Evolutionary conservation across 2,113 vertebrate species (phyloP).

Genomic region (Xiphophorus couchianus): DNA sequence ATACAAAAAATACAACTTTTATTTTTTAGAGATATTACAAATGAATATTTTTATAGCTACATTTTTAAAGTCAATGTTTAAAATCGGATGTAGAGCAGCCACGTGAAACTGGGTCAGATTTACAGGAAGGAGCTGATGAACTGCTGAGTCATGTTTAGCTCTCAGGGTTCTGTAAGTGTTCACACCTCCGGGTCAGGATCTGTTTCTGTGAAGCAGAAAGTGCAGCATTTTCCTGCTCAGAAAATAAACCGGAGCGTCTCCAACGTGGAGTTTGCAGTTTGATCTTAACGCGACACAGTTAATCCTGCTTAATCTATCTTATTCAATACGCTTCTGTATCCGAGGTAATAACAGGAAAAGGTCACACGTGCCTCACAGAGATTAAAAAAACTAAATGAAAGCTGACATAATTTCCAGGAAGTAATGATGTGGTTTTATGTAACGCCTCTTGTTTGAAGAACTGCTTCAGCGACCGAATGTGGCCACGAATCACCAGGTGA

Average conservation of each 20-base stretch:
- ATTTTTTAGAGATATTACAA: no score
- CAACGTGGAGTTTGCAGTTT: background rate
- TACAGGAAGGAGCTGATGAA: background rate
- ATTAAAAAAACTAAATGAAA: constrained; percentile 26
- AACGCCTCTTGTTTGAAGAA: constrained; percentile 10
- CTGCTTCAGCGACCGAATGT: constrained; percentile 1
- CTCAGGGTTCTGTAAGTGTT: background rate
- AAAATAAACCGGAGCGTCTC: background rate
- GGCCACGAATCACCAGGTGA: background rate
- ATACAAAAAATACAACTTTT: no score
- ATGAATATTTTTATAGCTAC: no score
- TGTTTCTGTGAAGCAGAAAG: background rate
- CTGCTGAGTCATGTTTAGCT: background rate
- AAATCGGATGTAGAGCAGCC: background rate
- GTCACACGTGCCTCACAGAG: constrained; percentile 2
- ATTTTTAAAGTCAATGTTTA: no score
- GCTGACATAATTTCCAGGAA: constrained; percentile 40
- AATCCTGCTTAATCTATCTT: constrained; percentile 7
- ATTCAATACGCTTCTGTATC: background rate
- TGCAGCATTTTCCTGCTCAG: background rate
- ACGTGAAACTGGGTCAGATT: background rate
- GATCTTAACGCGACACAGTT: background rate
- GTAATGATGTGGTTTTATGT: constrained; percentile 31
- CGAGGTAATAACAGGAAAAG: constrained; percentile 4
- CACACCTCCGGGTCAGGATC: constrained; percentile 1